These are phyloP conservation scores for Helobdella robusta DNA, from an alignment of 2,888 invertebrate genomes.

Conservation along the genomic window DNA sequence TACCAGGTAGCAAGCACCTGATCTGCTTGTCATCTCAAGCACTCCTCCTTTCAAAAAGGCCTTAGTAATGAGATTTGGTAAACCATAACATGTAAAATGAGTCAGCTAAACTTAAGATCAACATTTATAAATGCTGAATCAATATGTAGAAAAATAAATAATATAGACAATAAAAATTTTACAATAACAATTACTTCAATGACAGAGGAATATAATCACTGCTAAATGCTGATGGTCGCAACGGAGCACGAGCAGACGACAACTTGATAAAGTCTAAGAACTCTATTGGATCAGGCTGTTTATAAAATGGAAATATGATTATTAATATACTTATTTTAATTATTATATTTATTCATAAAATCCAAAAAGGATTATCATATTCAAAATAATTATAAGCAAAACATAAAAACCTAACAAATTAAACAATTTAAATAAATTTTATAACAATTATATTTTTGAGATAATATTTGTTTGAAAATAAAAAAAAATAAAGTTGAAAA, in stretches of 20 bases:
- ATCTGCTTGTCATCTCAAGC: too few species aligned
- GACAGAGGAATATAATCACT: slow-evolving; percentile 17
- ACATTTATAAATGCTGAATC: too few species aligned
- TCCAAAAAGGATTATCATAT: too few species aligned
- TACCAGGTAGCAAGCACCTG: too few species aligned
- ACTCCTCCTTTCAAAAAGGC: too few species aligned
- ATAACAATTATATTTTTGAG: too few species aligned
- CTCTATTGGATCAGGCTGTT: slow-evolving; percentile 23
- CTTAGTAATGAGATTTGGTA: too few species aligned
- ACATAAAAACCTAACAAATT: too few species aligned
- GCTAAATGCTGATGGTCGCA: not conserved
- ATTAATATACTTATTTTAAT: not conserved
- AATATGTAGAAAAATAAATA: not conserved
- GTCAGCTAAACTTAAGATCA: not conserved
- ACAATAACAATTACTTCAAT: slow-evolving; percentile 8
- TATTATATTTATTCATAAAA: not conserved
- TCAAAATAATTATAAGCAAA: too few species aligned
- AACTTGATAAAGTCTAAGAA: slow-evolving; percentile 9
- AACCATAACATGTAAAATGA: too few species aligned
- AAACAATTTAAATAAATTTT: too few species aligned
- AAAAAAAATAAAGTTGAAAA: not conserved
- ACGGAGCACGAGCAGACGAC: slow-evolving; percentile 7
- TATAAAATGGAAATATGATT: slow-evolving; percentile 30
- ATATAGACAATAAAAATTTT: not conserved
- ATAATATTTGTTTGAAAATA: too few species aligned